Conservation (phyloP, 2,888 invertebrate species). For the Carcina quercana region DNA sequence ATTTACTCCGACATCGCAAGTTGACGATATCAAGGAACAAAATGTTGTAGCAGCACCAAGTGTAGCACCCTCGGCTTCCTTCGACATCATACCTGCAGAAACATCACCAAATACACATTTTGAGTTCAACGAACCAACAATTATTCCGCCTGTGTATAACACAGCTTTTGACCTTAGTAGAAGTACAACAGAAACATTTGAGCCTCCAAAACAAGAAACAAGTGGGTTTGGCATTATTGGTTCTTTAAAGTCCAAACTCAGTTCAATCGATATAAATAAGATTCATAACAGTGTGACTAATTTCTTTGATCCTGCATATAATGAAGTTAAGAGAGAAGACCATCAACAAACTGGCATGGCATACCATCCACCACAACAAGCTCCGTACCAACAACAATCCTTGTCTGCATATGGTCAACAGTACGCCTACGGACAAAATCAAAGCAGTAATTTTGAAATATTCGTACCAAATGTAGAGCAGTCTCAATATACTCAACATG, state of each 20-base stretch:
- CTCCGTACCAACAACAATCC: conserved; percentile 18
- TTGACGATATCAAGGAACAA: conserved; percentile 2
- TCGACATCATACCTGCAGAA: conserved; percentile 18
- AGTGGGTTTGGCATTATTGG: conserved; percentile 59
- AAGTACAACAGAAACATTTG: conserved; percentile 36
- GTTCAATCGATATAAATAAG: conserved; percentile 60
- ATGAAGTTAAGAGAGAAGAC: conserved; percentile 32
- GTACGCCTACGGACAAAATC: conserved; percentile 14
- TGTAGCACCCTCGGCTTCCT: conserved; percentile 18
- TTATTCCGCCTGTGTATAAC: conserved; percentile 25
- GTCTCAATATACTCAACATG: too few relatives aligned
- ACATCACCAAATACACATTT: not conserved
- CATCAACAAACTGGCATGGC: conserved; percentile 15
- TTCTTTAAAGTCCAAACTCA: conserved; percentile 62
- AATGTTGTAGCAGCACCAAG: conserved; percentile 8
- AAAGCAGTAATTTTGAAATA: conserved; percentile 37
- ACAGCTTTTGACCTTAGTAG: conserved; percentile 57
- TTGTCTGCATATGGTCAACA: conserved; percentile 10
- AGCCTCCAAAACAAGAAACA: conserved; percentile 34
- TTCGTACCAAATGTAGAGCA: conserved; percentile 32
- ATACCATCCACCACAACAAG: too few relatives aligned
- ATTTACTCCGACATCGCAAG: conserved; percentile 26
- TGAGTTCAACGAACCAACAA: conserved; percentile 13
- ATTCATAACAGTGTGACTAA: conserved; percentile 62
- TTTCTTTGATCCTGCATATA: conserved; percentile 63